Conservation (phyloP, 2,888 invertebrate species). For the Clitarchus hookeri region DNA sequence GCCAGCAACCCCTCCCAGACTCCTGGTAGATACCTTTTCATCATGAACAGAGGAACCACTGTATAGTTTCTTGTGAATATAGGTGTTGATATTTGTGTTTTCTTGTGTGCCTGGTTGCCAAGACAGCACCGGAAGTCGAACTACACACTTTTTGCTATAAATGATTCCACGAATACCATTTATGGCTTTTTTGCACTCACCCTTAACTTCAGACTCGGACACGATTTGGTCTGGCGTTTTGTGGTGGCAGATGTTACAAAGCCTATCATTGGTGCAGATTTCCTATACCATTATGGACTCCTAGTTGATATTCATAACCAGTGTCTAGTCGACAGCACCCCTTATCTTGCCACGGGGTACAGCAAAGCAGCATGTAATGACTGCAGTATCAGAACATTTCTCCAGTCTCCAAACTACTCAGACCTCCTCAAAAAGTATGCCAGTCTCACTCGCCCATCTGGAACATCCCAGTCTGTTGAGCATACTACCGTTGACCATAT, state of each 20-base stretch:
- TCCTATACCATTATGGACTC: slow-evolving; percentile 15
- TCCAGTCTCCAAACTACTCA: not conserved
- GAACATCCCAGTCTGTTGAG: not conserved
- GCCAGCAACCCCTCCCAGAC: not conserved
- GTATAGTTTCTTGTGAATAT: slow-evolving; percentile 43
- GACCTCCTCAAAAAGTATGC: not conserved
- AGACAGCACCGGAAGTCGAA: slow-evolving; percentile 40
- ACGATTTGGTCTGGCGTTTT: not conserved
- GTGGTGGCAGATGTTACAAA: not conserved
- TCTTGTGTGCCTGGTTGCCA: slow-evolving; percentile 40
- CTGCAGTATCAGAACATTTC: not conserved
- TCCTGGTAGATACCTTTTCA: not conserved
- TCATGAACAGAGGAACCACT: not conserved
- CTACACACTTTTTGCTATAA: slow-evolving; percentile 49
- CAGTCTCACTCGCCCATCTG: not conserved
- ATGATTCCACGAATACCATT: slow-evolving; percentile 48
- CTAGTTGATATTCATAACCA: not conserved
- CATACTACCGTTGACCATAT: not conserved
- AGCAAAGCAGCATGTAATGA: not conserved
- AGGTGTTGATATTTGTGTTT: slow-evolving; percentile 43
- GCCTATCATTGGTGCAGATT: not conserved
- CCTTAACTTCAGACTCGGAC: not conserved
- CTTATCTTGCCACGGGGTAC: not conserved
- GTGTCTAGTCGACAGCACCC: not conserved
- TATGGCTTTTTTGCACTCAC: slow-evolving; percentile 44